Conservation (phyloP, 1,140 invertebrate species). For the Antheraea pernyi region DNA sequence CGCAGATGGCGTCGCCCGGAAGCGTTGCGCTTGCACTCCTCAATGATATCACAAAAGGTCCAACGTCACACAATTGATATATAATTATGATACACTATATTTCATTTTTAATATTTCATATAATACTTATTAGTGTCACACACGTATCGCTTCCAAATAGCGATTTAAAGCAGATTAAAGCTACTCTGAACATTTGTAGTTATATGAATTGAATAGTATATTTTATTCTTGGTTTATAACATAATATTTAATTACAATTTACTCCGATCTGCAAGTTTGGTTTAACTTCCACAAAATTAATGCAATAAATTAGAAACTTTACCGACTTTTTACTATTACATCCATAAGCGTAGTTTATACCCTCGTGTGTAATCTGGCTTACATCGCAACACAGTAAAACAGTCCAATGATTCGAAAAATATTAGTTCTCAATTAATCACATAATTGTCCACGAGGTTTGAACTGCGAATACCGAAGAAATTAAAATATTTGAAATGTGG, state of each 20-base stretch:
- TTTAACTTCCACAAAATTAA: slow-evolving; percentile 8
- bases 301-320: slow-evolving; percentile 56
- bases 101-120: neutral
- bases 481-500: slow-evolving; percentile 3
- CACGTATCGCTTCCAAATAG: neutral
- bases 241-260: neutral
- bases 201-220: neutral
- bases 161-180: neutral
- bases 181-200: neutral
- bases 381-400: slow-evolving; percentile 46
- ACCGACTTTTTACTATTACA: slow-evolving; percentile 77
- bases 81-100: neutral
- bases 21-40: slow-evolving; percentile 53
- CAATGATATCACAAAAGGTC: slow-evolving; percentile 52
- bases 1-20: slow-evolving; percentile 71
- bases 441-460: slow-evolving; percentile 34
- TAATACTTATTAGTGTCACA: neutral
- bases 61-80: slow-evolving; percentile 28
- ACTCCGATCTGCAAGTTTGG: neutral
- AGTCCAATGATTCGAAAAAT: slow-evolving; percentile 32
- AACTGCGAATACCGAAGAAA: slow-evolving; percentile 8
- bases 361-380: slow-evolving; percentile 48
- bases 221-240: neutral
- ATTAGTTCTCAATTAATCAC: slow-evolving; percentile 35
- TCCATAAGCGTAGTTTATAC: slow-evolving; percentile 68